Base-by-base conservation (phyloP, 1,140 invertebrate species). In the Drosophila subobscura region DNA sequence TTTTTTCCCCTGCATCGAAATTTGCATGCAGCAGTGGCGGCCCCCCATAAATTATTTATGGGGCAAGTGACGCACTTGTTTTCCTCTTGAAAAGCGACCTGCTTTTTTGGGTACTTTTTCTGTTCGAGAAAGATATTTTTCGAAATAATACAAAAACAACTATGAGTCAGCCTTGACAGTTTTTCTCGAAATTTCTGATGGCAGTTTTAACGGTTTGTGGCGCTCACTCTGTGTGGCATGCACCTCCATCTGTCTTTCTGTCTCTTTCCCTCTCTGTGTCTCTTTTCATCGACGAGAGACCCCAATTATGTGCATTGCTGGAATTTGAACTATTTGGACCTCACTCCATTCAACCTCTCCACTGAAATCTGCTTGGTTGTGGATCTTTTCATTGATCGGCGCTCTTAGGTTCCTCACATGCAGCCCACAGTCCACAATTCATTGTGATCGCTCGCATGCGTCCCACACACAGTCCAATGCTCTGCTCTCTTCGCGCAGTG, bases 51-150 rank as follows among this genome's bases (percentile, higher is more conserved):
- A 67, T 67, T 67, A 67, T 67, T 67, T 66, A 67, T 67, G 29
- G 54, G 10, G 63, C 22, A 65, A 40, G 64, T 67, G 65, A 67
- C 65, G 65, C 65, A 67, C 65, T 67, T 67, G 65, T 67, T 67
- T 46, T 65, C 12, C 29, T 51, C n/a, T 27, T 50, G 25, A n/a
- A n/a, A 27, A 29, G 10, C 25, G 22, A 23, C 12, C 23, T 67
- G 47, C 27, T 27, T 29, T 25, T 41, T 27, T 10, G 8, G 25
- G 10, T 12, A 7, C 12, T 40, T 53, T 50, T 25, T 33, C 33
- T 37, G 33, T 14, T 55, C 25, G 23, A 60, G 14, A 64, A 37
- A 37, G 33, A 12, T 37, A 10, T 64, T 29, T 64, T 60, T 20
- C 12, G 1, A 29, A 20, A 45, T 10, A 37, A 37, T 10, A 37